Base-by-base conservation (phyloP, 2,797 vertebrate species). In the Rhyacichthys aspro region DNA sequence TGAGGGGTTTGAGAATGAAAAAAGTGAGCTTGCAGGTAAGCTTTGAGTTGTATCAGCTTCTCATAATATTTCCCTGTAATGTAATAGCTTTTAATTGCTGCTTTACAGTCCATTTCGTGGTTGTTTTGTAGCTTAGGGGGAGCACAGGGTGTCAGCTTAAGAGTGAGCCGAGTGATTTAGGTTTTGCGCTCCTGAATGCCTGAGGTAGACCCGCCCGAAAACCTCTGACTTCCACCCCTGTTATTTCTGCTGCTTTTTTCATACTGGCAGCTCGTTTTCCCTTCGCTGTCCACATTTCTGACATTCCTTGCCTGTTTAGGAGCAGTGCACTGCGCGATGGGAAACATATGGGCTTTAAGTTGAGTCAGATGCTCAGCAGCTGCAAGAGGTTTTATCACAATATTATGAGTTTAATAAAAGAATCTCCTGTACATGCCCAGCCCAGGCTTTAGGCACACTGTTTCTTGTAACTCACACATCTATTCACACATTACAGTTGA, bases 21-120 rank as follows among this genome's bases (percentile, higher is more conserved):
- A 92, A 82, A 94, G 92, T 90, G 95, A 95, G 81, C 79, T 91
- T 71, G 91, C 90, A 88, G 90, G 92, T 94, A 83, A 88, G 89
- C 14, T 65, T 70, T 12, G 17, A 63, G 53, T 38, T 16, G 16
- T 16, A 38, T 50, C 18, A 23, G 7, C 58, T n/a, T 63, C 37
- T 65, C 74, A 60, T 49, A 39, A 38, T 62, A 58, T 5, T n/a
- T 67, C 47, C 14, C 45, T 70, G 39, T 69, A 70, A 55, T 48
- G 32, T 59, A 67, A 78, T 58, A 7, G 57, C 50, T 56, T 68
- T 73, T 77, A 79, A 73, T 52, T 56, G 38, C 55, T 58, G 50
- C 52, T 67, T 70, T 61, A 60, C 14, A 67, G 58, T 61, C 33
- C 44, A 39, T 70, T 56, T 69, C 68, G 68, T 52, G 59, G 52